Percentiles rank a stretch among this genome's conserved stretches.
phyloP scores from a whole-genome alignment of 2,113 vertebrate species.

The Catharus minimus region DNA sequence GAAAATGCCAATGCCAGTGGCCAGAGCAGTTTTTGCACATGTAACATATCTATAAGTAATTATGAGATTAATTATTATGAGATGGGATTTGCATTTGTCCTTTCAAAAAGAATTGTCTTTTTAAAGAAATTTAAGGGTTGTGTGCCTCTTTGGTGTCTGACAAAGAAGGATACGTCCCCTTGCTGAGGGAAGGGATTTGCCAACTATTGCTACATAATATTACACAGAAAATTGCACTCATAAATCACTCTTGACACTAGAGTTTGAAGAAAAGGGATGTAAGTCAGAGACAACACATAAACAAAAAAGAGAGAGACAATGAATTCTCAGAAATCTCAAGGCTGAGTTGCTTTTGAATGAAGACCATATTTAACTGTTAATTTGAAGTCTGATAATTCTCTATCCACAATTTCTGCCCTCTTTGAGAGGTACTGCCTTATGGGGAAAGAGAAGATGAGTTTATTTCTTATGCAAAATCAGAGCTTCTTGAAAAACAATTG shows the following conservation, averaged over 20 bases:
- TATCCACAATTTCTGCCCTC: background rate
- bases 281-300: background rate
- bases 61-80: background rate
- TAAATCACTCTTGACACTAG: constrained; percentile 24
- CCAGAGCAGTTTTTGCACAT: background rate
- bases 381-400: background rate
- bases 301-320: background rate
- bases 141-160: background rate
- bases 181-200: background rate
- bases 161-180: background rate
- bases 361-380: constrained; percentile 8
- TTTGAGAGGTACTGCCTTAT: background rate
- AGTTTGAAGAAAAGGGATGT: background rate
- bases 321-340: background rate
- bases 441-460: background rate
- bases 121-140: background rate
- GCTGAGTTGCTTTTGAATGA: constrained; percentile 5
- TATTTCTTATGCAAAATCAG: background rate
- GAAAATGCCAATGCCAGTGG: background rate
- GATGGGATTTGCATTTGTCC: background rate
- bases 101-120: background rate
- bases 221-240: background rate
- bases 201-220: constrained; percentile 24
- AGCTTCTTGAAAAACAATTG: background rate
- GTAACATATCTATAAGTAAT: background rate